Evolutionary conservation across 1,140 invertebrate species (phyloP).

Genomic region (Ephestia elutella): DNA sequence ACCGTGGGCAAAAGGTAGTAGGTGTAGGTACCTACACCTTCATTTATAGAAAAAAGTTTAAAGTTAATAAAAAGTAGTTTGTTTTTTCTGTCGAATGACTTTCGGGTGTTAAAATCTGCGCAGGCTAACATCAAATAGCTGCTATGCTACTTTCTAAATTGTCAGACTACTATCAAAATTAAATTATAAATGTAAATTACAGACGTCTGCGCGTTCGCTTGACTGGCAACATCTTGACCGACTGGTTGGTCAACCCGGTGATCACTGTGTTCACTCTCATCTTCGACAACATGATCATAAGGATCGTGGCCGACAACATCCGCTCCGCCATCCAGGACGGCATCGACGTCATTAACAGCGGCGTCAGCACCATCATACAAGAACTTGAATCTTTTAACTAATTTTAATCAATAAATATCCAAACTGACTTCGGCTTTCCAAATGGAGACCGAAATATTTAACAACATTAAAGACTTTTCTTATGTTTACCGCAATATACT

Average conservation of each 20-base stretch:
- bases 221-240: constrained; percentile 62
- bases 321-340: constrained; percentile 28
- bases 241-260: constrained; percentile 67
- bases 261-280: constrained; percentile 52
- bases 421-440: no score
- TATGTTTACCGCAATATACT: no score
- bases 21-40: no score
- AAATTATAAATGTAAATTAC: constrained; percentile 18
- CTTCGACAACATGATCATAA: constrained; percentile 63
- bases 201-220: constrained; percentile 61
- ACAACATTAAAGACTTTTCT: no score
- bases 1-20: no score
- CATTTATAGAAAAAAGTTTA: neutral
- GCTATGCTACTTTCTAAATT: no score
- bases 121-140: no score
- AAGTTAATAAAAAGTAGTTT: neutral
- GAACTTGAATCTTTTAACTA: constrained; percentile 25
- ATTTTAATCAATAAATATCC: no score
- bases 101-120: no score
- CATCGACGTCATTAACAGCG: constrained; percentile 32
- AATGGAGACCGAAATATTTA: no score
- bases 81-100: neutral
- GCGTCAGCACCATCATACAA: constrained; percentile 28
- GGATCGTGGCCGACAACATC: constrained; percentile 52
- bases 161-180: no score